These are phyloP conservation scores for Geothlypis trichas DNA, from an alignment of 2,113 vertebrate species.

Conservation along the genomic window DNA sequence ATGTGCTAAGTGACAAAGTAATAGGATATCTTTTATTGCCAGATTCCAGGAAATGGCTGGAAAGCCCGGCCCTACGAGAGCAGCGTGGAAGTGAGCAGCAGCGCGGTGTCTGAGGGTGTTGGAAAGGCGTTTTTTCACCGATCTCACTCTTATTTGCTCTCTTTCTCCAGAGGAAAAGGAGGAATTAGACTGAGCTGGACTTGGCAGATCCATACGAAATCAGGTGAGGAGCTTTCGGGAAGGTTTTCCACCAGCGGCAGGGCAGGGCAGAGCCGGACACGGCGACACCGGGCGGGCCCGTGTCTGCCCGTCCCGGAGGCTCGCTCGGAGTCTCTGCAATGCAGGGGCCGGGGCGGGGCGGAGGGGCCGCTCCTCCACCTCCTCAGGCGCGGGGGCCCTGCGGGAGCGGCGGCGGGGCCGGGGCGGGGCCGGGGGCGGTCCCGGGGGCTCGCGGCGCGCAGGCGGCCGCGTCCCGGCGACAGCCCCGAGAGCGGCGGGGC, in stretches of 20 bases:
- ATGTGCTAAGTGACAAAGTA: neutral
- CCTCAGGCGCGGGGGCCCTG: too few relatives aligned
- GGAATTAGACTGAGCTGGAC: neutral
- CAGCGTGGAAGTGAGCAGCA: neutral
- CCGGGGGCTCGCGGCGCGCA: too few relatives aligned
- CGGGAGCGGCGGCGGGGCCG: too few relatives aligned
- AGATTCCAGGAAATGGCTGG: neutral
- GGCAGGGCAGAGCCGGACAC: neutral
- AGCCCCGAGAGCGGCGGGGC: too few relatives aligned
- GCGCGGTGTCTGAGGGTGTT: neutral
- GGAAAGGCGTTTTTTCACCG: neutral
- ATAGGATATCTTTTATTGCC: neutral
- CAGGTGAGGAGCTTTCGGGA: neutral
- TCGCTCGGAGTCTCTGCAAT: neutral
- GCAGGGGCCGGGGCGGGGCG: slow-evolving; percentile 1
- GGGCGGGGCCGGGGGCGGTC: too few relatives aligned
- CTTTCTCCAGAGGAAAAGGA: neutral
- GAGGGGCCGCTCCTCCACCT: neutral
- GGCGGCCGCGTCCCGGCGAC: too few relatives aligned
- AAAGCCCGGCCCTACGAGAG: neutral
- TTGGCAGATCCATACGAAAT: accelerated
- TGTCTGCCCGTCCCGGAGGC: accelerated
- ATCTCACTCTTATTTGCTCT: neutral
- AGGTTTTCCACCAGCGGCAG: neutral
- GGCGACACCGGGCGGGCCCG: accelerated